These are phyloP conservation scores for Apomyelois bistriatella DNA, from an alignment of 2,888 invertebrate species.

Conservation along the genomic window DNA sequence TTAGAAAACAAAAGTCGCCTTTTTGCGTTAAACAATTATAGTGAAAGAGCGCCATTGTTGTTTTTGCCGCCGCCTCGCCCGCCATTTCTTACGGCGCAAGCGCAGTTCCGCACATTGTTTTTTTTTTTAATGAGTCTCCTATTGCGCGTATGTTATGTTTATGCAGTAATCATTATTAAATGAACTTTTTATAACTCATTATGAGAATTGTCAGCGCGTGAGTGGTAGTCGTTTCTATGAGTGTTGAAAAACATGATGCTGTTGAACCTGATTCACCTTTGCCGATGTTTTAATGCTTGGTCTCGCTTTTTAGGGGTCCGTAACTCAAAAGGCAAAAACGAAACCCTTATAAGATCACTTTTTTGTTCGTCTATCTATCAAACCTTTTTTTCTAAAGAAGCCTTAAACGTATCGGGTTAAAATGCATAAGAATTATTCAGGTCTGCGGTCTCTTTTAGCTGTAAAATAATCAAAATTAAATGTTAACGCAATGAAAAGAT, in stretches of 20 bases:
- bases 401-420: too few species aligned
- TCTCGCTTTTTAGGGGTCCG: too few species aligned
- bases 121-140: constrained; percentile 19
- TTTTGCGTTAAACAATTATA: constrained; percentile 57
- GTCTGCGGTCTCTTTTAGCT: too few species aligned
- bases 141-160: constrained; percentile 23
- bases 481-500: too few species aligned
- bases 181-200: constrained; percentile 7
- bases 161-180: constrained; percentile 21
- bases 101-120: constrained; percentile 64
- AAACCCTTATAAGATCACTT: too few species aligned
- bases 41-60: constrained; percentile 64
- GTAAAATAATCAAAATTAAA: too few species aligned
- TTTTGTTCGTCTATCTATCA: too few species aligned
- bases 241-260: constrained; percentile 1
- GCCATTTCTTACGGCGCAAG: constrained; percentile 26
- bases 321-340: too few species aligned
- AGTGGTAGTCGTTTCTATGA: neutral
- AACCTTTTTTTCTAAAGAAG: too few species aligned
- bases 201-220: constrained; percentile 6
- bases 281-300: neutral
- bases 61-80: constrained; percentile 46
- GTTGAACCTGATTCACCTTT: neutral
- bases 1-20: constrained; percentile 68
- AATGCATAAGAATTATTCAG: too few species aligned